Evolutionary conservation across 37 sponge, comb jelly and placozoan genomes (phyloP), one percentile per base, ranked within the genome.

Genomic region (Halichondria panicea): DNA sequence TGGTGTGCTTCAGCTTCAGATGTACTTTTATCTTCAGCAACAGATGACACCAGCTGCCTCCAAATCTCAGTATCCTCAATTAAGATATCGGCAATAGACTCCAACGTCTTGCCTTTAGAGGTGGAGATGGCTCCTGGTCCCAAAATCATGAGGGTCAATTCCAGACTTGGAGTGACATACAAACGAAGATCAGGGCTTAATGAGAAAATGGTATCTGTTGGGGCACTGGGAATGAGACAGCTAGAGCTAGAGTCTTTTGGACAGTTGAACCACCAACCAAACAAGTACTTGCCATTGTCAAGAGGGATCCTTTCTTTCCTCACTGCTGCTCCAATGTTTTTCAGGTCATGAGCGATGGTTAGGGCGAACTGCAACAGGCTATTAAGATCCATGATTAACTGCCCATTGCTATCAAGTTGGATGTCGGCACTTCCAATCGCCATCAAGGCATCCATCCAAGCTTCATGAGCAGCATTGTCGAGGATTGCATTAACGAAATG

Each of bases 261-360:
- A 79, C 81, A 79, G 46, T 86, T 86, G 27, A 80, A 24, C 87
- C 87, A 86, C 87, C 87, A 86, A 24, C 87, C 80, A 61, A 78
- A 86, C 31, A 74, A 25, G 42, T 56, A 86, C 12, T 37, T 56
- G 2, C 52, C 60, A 34, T 24, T 39, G 42, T 63, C 68, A 7
- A 42, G 31, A 15, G 55, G 25, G 4, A 41, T 8, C n/a, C 28
- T 12, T 18, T 69, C 70, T 11, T 41, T 25, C 30, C 52, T 30
- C 4, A 70, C n/a, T 2, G 33, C 70, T 0, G 7, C 48, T 1
- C 8, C 41, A 1, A 58, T 24, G 1, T 1, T 31, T 18, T 27
- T 35, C 27, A 70, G 42, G 28, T 69, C 80, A 24, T 72, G 71
- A 2, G 38, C 37, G 28, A 78, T 6, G 36, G 83, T 38, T 4